These are phyloP conservation scores for Lophura nycthemera DNA, from an alignment of 2,113 vertebrate genomes.

Conservation along the genomic window DNA sequence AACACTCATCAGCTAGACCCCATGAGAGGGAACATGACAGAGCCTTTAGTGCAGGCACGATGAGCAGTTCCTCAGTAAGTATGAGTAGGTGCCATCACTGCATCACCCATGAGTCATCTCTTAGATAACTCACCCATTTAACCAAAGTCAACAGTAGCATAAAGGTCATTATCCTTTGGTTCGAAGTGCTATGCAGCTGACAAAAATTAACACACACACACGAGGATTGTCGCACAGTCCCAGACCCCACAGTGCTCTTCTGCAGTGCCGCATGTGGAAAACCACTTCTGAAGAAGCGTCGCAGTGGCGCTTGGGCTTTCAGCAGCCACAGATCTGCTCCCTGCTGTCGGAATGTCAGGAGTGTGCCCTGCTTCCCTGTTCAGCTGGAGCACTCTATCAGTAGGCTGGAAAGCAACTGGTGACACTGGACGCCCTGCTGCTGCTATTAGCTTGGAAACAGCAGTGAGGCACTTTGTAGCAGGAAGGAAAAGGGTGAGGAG, in stretches of 20 bases:
- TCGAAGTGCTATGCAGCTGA: neutral
- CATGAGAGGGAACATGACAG: neutral
- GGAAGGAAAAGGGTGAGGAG: neutral
- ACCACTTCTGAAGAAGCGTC: neutral
- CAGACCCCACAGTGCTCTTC: neutral
- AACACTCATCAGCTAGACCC: neutral
- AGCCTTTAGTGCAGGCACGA: neutral
- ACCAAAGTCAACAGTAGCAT: neutral
- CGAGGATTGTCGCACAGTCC: neutral
- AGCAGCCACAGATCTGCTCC: accelerated
- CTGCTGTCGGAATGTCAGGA: accelerated
- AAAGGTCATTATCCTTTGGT: neutral
- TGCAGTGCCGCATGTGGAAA: neutral
- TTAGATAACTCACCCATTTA: neutral
- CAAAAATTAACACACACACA: accelerated
- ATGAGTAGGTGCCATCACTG: neutral
- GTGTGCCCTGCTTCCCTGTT: neutral
- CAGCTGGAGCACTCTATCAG: neutral
- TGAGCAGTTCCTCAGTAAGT: accelerated
- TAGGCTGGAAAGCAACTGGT: neutral
- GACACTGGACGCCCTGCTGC: neutral
- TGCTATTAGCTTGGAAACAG: neutral
- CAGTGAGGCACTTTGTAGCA: accelerated
- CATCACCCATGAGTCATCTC: neutral
- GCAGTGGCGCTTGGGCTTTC: neutral